phyloP scores from a whole-genome alignment of 2,113 vertebrate species.

The Rhea pennata region DNA sequence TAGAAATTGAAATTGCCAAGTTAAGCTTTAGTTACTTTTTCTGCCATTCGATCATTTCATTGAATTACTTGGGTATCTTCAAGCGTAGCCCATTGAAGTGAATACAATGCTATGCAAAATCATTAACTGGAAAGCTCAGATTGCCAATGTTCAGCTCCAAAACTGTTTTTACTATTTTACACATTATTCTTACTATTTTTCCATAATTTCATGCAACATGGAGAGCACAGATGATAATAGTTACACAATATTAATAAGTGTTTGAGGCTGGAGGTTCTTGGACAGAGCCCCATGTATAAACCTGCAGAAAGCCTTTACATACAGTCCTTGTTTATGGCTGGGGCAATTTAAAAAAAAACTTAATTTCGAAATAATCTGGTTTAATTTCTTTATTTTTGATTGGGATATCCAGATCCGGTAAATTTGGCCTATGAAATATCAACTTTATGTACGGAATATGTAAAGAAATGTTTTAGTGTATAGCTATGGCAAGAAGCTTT shows the following conservation, averaged over 20 bases:
- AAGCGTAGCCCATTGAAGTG: background rate
- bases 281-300: background rate
- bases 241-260: background rate
- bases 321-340: background rate
- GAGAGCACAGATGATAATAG: background rate
- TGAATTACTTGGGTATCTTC: background rate
- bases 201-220: background rate
- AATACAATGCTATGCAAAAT: background rate
- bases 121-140: background rate
- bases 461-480: background rate
- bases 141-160: background rate
- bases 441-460: background rate
- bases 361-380: background rate
- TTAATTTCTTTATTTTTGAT: background rate
- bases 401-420: background rate
- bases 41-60: background rate
- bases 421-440: background rate
- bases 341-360: background rate
- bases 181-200: background rate
- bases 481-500: background rate
- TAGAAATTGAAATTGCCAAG: background rate
- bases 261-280: background rate
- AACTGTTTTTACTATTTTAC: background rate
- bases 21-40: background rate
- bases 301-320: background rate